These are phyloP conservation scores for Heliconius hortense DNA, from an alignment of 2,888 invertebrate genomes.

Conservation along the genomic window DNA sequence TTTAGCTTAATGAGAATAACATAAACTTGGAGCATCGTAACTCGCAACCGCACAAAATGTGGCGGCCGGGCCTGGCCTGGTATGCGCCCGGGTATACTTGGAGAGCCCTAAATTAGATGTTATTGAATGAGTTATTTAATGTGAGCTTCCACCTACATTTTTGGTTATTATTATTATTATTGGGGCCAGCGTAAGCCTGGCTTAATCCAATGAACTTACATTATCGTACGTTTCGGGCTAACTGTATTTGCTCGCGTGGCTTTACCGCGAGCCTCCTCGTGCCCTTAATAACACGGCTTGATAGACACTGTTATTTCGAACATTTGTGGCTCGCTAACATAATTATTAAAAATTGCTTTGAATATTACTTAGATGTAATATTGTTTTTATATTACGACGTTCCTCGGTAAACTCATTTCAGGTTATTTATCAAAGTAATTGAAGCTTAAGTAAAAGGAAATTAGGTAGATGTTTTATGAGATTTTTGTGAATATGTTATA, in stretches of 20 bases:
- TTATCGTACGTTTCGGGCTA: slow-evolving; percentile 71
- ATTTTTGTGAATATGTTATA: slow-evolving; percentile 1
- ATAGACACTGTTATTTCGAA: slow-evolving; percentile 59
- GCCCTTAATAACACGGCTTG: slow-evolving; percentile 70
- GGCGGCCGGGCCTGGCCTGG: slow-evolving; percentile 54
- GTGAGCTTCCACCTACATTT: slow-evolving; percentile 73
- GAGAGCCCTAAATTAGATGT: slow-evolving; percentile 66
- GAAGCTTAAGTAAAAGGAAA: slow-evolving; percentile 19
- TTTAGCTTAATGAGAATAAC: slow-evolving; percentile 73
- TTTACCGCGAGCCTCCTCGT: slow-evolving; percentile 68
- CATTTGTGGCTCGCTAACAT: slow-evolving; percentile 62
- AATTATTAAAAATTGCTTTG: slow-evolving; percentile 81
- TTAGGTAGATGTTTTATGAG: slow-evolving; percentile 14
- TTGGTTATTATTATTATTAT: slow-evolving; percentile 81
- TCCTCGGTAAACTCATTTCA: slow-evolving; percentile 39
- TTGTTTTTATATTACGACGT: slow-evolving; percentile 54
- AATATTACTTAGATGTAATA: slow-evolving; percentile 61
- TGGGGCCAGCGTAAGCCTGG: slow-evolving; percentile 68
- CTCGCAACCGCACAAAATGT: slow-evolving; percentile 50
- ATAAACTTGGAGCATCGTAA: slow-evolving; percentile 61
- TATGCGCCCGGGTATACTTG: slow-evolving; percentile 50
- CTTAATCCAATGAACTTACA: slow-evolving; percentile 80
- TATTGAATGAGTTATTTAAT: slow-evolving; percentile 81
- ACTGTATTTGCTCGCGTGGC: slow-evolving; percentile 75
- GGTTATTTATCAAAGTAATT: slow-evolving; percentile 37